Conservation (phyloP, 2,888 invertebrate species). For the Bombylius major region DNA sequence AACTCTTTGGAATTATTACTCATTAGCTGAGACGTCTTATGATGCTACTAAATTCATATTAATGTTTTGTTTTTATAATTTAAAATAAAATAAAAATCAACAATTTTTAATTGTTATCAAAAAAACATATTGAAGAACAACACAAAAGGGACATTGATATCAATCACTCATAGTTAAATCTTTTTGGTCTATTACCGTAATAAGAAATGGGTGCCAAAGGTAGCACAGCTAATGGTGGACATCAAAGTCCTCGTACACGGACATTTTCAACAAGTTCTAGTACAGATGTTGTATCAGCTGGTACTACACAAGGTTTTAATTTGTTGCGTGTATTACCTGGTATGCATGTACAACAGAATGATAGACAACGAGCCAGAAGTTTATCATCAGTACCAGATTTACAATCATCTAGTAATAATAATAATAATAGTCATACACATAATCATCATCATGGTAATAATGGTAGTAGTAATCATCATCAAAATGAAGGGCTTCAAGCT, state of each 20-base stretch:
- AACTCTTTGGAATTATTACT: no score
- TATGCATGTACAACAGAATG: slow-evolving; percentile 55
- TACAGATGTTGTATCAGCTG: slow-evolving; percentile 46
- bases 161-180: no score
- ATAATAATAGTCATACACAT: slow-evolving; percentile 15
- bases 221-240: slow-evolving; percentile 56
- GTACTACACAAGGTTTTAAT: slow-evolving; percentile 48
- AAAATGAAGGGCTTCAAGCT: slow-evolving; percentile 33
- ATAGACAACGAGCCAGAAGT: slow-evolving; percentile 70
- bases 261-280: slow-evolving; percentile 65
- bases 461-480: slow-evolving; percentile 24
- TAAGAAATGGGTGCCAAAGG: slow-evolving; percentile 67
- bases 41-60: no score
- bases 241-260: slow-evolving; percentile 57
- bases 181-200: no score
- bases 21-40: no score
- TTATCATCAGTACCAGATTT: slow-evolving; percentile 73
- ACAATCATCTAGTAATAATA: slow-evolving; percentile 29
- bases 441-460: slow-evolving; percentile 37
- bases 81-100: no score
- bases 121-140: no score
- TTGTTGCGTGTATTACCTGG: slow-evolving; percentile 58
- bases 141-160: no score
- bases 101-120: no score
- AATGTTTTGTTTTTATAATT: no score